Evolutionary conservation across 2,888 invertebrate species (phyloP), one percentile per base, ranked within the genome.

Genomic region (Clivina fossor): DNA sequence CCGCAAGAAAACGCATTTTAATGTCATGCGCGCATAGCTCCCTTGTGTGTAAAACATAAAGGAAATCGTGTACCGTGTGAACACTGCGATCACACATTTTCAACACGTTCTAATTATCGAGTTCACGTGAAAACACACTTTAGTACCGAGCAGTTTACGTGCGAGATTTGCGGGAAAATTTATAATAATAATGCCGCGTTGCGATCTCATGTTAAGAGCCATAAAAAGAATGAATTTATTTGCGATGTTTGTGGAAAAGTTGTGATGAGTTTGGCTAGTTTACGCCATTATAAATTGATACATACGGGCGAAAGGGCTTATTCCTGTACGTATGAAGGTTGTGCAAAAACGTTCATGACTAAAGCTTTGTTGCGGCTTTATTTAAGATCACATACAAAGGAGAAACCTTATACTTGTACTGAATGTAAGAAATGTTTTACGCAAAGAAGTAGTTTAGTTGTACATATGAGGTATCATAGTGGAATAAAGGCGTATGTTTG

Each of bases 401-500:
- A 77, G 1, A 71, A 78, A 61, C 81, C 82, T 1, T 67, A 68
- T 60, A 63, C 65, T 4, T 73, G 73, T 50, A 64, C 64, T 28
- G 64, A 67, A 30, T 73, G 73, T 56, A 61, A 78, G 38, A 81
- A 82, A 65, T 77, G 78, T 1, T 82, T 82, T 69, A 79, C 79
- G 22, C 81, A 81, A 68, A 78, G 80, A 63, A 79, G 79, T 65
- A 80, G 81, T 65, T 78, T 78, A 28, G n/a, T n/a, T n/a, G 72
- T 81, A 43, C 82, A 83, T 71, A 79, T 80, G 70, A 75, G 82
- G 46, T 79, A 78, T 37, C 82, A 82, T 70, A 79, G 80, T 0
- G 81, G 82, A 0, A 80, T 81, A 72, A 77, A 78, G 67, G 81
- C 70, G 7, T 69, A 65, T 50, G 19, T 41, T 4, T 61, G 60